Base-by-base conservation (phyloP, 1,140 invertebrate genomes). In the Pseudomyrmex concolor region DNA sequence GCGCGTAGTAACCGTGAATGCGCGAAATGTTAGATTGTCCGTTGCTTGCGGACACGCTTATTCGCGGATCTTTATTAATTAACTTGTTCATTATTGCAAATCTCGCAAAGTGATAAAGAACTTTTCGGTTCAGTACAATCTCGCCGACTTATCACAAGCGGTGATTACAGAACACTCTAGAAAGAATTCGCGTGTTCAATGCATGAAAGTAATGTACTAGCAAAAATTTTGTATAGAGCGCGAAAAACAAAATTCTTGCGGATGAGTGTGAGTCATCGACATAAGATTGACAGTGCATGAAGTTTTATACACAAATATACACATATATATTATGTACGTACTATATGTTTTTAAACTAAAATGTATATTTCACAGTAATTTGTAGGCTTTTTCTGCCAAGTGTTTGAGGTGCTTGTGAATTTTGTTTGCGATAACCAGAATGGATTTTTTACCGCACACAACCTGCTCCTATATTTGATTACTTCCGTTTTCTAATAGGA, bases 281-380 rank as follows among this genome's bases (percentile, higher is more conserved):
- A 19, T 83, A 59, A 86, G 55, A 63, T 72, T 84, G 55, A 86
- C 63, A 76, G 68, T 66, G 66, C 81, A 80, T 68, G 59, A 64
- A 86, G 63, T 60, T 90, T 67, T 89, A 89, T n/a, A n/a, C n/a
- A n/a, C 81, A 89, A 86, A 85, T 90, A 84, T 88, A 87, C 86
- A 60, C 55, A 64, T 63, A 85, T 81, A 45, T 78, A 62, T 86
- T 76, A 64, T 70, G 13, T 90, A 57, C 86, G 9, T 80, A 34
- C 34, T 34, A 34, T 34, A 34, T 34, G 5, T 34, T 34, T 60
- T 77, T 77, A 55, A 72, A 64, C 5, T 83, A 67, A 19, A 64
- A 59, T 62, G 71, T 86, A 85, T 84, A 85, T 88, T 62, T 34
- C 34, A 34, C 34, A 34, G 73, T 83, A 71, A 68, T 84, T 87